phyloP scores from a whole-genome alignment of 1,140 invertebrate species.

The Caenorhabditis briggsae region DNA sequence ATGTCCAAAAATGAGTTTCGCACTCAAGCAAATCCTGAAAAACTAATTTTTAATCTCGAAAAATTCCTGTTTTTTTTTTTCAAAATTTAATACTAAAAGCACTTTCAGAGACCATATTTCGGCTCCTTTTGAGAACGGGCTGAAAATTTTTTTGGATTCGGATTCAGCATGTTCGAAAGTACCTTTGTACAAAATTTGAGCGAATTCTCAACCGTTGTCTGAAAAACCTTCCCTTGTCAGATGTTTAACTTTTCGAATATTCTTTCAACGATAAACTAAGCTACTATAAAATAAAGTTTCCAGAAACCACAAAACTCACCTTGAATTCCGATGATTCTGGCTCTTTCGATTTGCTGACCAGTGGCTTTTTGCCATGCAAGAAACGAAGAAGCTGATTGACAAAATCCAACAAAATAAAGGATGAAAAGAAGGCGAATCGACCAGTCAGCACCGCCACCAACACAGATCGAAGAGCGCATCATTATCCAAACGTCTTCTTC shows the following conservation, averaged over 20 bases:
- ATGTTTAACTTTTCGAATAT: background rate
- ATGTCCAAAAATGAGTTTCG: too few species aligned
- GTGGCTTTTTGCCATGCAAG: slow-evolving; percentile 38
- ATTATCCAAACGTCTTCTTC: slow-evolving; percentile 12
- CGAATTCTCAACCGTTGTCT: too few species aligned
- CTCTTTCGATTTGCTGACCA: slow-evolving; percentile 35
- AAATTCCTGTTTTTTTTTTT: too few species aligned
- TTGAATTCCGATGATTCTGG: slow-evolving; percentile 16
- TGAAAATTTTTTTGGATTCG: too few species aligned
- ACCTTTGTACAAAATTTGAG: too few species aligned
- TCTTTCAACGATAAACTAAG: background rate
- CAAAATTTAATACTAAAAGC: too few species aligned
- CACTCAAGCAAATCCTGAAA: too few species aligned
- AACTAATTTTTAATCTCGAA: too few species aligned
- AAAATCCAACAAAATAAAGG: slow-evolving; percentile 6
- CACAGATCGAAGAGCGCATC: slow-evolving; percentile 1
- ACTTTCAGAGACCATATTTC: too few species aligned
- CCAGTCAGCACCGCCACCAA: background rate
- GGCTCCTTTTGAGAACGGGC: too few species aligned
- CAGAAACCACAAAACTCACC: background rate
- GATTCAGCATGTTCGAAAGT: too few species aligned
- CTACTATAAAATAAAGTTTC: too few species aligned
- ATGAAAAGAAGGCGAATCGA: slow-evolving; percentile 5
- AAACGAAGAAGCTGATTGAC: slow-evolving; percentile 16
- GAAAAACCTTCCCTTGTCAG: background rate